These are phyloP conservation scores for Brenthis ino DNA, from an alignment of 2,888 invertebrate species.

Conservation along the genomic window DNA sequence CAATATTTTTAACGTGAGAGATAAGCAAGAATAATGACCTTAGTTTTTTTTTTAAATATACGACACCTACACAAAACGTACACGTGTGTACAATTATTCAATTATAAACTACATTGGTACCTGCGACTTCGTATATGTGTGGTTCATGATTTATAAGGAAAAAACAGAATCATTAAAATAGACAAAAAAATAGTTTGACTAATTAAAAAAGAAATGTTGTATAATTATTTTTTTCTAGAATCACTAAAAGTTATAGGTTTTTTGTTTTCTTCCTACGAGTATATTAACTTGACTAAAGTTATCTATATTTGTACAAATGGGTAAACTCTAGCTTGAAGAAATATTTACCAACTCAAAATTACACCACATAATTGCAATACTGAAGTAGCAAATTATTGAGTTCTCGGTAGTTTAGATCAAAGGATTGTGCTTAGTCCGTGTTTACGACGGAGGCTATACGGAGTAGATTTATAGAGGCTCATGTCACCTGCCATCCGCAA, in stretches of 20 bases:
- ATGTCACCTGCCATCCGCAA: conserved; percentile 75
- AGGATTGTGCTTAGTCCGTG: conserved; percentile 58
- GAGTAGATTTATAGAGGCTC: conserved; percentile 69
- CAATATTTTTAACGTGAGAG: conserved; percentile 17
- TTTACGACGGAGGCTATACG: conserved; percentile 51
- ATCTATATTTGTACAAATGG: not conserved
- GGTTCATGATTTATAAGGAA: no score
- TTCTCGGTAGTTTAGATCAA: conserved; percentile 59
- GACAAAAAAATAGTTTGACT: no score
- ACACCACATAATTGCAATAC: conserved; percentile 21
- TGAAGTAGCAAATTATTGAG: conserved; percentile 59
- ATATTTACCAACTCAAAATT: not conserved
- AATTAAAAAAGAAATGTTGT: no score
- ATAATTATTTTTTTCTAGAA: no score
- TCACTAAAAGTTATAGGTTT: no score
- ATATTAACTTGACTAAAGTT: no score
- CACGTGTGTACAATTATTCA: not conserved
- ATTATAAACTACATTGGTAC: not conserved
- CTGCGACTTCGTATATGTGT: no score
- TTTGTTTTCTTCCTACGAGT: no score
- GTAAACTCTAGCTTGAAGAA: no score
- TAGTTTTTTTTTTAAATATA: no score
- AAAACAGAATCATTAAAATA: no score
- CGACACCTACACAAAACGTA: no score
- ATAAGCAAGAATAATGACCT: not conserved